Conservation (phyloP, 2,797 vertebrate genomes). For the Peromyscus eremicus region DNA sequence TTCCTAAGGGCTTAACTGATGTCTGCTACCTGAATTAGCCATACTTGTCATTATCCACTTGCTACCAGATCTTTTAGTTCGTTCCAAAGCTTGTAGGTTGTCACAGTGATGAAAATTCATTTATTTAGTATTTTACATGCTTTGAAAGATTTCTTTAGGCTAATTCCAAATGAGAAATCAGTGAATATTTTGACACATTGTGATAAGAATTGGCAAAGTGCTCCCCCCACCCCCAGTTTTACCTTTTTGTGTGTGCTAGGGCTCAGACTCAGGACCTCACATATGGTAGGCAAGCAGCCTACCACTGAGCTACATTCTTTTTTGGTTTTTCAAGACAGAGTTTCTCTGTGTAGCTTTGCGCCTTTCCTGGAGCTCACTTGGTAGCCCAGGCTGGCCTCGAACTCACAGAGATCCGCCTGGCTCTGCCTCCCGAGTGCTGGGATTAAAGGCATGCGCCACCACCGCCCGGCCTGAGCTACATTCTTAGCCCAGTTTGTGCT, state of each 20-base stretch:
- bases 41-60: background rate
- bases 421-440: no score
- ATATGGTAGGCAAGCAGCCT: background rate
- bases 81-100: background rate
- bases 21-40: background rate
- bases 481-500: background rate
- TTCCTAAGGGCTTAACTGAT: background rate
- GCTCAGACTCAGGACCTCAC: background rate
- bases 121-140: background rate
- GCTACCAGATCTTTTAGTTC: background rate
- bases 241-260: background rate
- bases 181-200: background rate
- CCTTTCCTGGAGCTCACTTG: no score
- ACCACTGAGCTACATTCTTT: no score
- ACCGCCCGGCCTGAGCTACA: no score
- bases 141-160: conserved; percentile 2
- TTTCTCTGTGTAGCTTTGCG: no score
- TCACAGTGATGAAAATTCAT: background rate
- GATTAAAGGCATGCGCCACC: no score
- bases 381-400: no score
- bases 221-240: background rate
- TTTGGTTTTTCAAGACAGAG: no score
- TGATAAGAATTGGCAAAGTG: conserved; percentile 15
- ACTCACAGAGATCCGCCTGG: no score
- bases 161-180: conserved; percentile 37